Conservation (phyloP, 1,140 invertebrate genomes). For the Aphaenogaster rudis region DNA sequence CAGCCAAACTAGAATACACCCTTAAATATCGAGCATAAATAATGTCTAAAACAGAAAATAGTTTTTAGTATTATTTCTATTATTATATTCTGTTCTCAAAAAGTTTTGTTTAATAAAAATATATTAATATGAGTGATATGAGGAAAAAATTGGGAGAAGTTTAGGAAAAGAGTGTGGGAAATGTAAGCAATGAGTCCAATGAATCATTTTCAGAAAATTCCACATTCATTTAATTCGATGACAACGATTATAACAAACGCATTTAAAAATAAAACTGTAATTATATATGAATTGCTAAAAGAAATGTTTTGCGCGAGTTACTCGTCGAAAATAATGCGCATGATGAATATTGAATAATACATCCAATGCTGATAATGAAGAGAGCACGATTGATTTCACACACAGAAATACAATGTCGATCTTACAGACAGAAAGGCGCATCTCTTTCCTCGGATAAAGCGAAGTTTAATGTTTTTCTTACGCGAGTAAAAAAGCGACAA, state of each 20-base stretch:
- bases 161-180: not conserved
- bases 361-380: conserved; percentile 4
- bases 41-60: not conserved
- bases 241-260: conserved; percentile 3
- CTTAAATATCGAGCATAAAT: not conserved
- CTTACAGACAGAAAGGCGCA: conserved; percentile 11
- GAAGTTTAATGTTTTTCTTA: conserved; percentile 38
- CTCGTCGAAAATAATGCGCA: not conserved
- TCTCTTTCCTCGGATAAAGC: not conserved
- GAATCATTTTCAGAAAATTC: conserved; percentile 20
- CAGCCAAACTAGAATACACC: too few relatives aligned
- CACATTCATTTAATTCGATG: conserved; percentile 24
- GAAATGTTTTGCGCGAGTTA: not conserved
- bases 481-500: not conserved
- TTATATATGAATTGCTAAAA: not conserved
- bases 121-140: not conserved
- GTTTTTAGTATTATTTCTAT: not conserved
- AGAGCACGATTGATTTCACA: not conserved
- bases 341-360: not conserved
- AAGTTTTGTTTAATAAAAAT: not conserved
- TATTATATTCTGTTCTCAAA: not conserved
- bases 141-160: not conserved
- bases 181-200: not conserved
- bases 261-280: not conserved
- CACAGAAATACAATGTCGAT: not conserved